These are phyloP conservation scores for Engraulis encrasicolus DNA, from an alignment of 2,113 vertebrate genomes.

Conservation along the genomic window DNA sequence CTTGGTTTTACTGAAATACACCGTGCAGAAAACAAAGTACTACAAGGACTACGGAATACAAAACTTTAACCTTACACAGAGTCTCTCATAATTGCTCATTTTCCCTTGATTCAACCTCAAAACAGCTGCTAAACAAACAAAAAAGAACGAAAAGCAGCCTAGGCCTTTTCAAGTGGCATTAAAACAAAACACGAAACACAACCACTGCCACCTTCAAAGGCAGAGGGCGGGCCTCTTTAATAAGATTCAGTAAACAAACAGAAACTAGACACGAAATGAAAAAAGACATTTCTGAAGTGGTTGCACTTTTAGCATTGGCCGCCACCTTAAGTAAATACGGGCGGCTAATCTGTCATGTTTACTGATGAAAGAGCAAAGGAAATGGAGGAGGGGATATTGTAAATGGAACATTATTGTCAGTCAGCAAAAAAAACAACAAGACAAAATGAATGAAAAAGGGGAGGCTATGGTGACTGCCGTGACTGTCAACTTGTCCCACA, in stretches of 20 bases:
- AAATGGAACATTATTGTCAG: constrained; percentile 25
- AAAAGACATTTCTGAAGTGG: not conserved
- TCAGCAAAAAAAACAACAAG: constrained; percentile 41
- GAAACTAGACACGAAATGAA: not conserved
- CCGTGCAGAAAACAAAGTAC: not conserved
- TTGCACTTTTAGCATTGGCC: not conserved
- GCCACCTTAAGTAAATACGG: constrained; percentile 10
- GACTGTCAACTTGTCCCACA: constrained; percentile 52
- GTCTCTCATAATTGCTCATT: not conserved
- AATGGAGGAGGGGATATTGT: not conserved
- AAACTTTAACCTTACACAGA: not conserved
- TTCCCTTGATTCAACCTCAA: not conserved
- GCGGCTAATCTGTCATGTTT: constrained; percentile 20
- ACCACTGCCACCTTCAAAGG: constrained; percentile 13
- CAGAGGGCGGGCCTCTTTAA: not conserved
- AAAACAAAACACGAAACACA: not conserved
- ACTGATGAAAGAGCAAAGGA: constrained; percentile 14
- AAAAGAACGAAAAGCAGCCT: too few species aligned
- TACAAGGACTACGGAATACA: not conserved
- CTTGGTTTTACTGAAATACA: not conserved
- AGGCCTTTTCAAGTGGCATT: too few species aligned
- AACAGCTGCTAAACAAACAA: not conserved
- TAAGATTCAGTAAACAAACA: too few species aligned
- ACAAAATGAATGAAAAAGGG: too few species aligned
- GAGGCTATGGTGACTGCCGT: constrained; percentile 30